Conservation (phyloP, 1,140 invertebrate genomes). For the Polyergus mexicanus region DNA sequence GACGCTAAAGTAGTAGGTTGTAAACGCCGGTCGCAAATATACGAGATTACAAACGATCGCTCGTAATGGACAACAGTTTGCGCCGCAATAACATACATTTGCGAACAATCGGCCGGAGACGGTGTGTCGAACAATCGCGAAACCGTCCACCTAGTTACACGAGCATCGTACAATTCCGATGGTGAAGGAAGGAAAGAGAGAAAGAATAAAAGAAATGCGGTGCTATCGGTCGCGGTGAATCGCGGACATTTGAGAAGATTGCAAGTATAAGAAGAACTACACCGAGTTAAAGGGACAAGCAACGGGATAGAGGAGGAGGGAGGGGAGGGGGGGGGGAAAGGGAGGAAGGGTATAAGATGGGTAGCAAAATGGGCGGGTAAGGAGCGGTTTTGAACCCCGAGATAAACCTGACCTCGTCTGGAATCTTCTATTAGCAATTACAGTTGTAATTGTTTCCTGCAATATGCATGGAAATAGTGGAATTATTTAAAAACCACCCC, state of each 20-base stretch:
- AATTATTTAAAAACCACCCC: conserved; percentile 87
- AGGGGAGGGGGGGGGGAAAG: too few species aligned
- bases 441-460: conserved; percentile 87
- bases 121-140: conserved; percentile 50
- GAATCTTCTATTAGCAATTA: conserved; percentile 87
- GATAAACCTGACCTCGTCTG: conserved; percentile 86
- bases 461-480: conserved; percentile 87
- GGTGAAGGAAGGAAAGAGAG: not conserved
- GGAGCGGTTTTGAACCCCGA: conserved; percentile 78
- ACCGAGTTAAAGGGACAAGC: conserved; percentile 38
- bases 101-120: conserved; percentile 52
- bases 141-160: conserved; percentile 54
- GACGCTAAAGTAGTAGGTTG: conserved; percentile 31
- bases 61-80: conserved; percentile 55
- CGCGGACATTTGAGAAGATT: conserved; percentile 61
- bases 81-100: conserved; percentile 59
- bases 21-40: conserved; percentile 39
- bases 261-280: conserved; percentile 59
- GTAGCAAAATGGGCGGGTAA: conserved; percentile 69
- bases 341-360: not conserved
- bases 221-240: conserved; percentile 43
- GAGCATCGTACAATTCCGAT: not conserved
- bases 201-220: conserved; percentile 3
- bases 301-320: conserved; percentile 12
- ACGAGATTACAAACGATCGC: conserved; percentile 52